Conservation (phyloP, 2,797 vertebrate genomes). For the Thalassophryne amazonica region DNA sequence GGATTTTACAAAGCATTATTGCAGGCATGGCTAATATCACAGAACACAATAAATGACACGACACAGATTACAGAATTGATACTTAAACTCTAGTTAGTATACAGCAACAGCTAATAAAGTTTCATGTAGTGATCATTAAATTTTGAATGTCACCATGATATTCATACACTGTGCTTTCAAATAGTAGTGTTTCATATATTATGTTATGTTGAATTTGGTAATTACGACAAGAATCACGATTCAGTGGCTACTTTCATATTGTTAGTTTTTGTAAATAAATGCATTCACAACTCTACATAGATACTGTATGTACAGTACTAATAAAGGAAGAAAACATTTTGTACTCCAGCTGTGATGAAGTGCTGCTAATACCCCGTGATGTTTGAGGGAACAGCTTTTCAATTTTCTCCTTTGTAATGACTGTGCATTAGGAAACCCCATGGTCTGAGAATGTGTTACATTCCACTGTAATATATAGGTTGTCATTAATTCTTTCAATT, state of each 20-base stretch:
- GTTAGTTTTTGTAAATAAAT: neutral
- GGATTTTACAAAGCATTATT: neutral
- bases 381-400: conserved; percentile 22
- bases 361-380: conserved; percentile 10
- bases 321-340: neutral
- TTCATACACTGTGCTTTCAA: too few relatives aligned
- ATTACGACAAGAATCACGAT: too few relatives aligned
- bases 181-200: neutral
- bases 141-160: too few relatives aligned
- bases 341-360: conserved; percentile 5
- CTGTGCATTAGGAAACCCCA: too few relatives aligned
- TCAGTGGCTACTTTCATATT: too few relatives aligned
- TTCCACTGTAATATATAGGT: too few relatives aligned
- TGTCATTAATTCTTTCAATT: neutral
- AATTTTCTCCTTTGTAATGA: conserved; percentile 8
- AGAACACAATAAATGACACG: neutral
- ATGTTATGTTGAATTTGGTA: too few relatives aligned
- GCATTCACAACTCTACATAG: neutral
- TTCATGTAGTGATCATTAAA: neutral
- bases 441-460: too few relatives aligned
- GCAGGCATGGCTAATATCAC: neutral
- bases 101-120: neutral
- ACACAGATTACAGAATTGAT: too few relatives aligned
- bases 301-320: neutral
- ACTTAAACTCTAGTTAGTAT: too few relatives aligned